Evolutionary conservation across 2,888 invertebrate genomes (phyloP), one percentile per base, ranked within the genome.

Genomic region (Tetragnatha montana): DNA sequence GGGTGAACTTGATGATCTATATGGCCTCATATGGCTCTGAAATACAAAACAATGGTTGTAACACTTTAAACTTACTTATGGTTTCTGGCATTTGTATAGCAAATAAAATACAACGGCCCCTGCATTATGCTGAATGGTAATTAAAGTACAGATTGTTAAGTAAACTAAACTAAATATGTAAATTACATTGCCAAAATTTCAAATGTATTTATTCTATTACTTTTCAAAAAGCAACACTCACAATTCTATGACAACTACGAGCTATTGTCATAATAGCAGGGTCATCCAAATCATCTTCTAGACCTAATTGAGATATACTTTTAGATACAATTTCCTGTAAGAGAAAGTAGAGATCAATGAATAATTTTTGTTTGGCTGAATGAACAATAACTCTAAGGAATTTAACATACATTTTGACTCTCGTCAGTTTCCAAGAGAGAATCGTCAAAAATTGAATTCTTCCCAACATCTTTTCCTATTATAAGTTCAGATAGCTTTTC

Each of bases 401-500:
- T 22, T 19, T 74, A 74, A 90, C 82, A 74, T 71, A 91, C 84
- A 88, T 84, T 35, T 74, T 89, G 83, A 68, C 87, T 89, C 68
- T 85, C 89, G 19, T 91, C 89, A 70, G 47, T 69, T 71, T 87
- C 89, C 14, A 89, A 22, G n/a, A 87, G 80, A 51, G 89, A 87
- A 75, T 86, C 91, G 74, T 87, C 79, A 21, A 87, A 82, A 69
- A 82, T 14, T 7, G 89, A 87, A 73, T 73, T 68, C 50, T 60
- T 80, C 47, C 49, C 79, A 21, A 60, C 21, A 83, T 83, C 82
- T 69, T 83, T 84, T 22, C 49, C 71, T 17, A 79, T 51, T n/a
- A 88, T 80, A n/a, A 95, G 94, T 92, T 95, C 95, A 8, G 96
- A 95, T 92, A 95, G 94, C 92, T 95, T 95, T 93, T 96, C 96